Base-by-base conservation (phyloP, 2,888 invertebrate species). In the Apamea crenata region DNA sequence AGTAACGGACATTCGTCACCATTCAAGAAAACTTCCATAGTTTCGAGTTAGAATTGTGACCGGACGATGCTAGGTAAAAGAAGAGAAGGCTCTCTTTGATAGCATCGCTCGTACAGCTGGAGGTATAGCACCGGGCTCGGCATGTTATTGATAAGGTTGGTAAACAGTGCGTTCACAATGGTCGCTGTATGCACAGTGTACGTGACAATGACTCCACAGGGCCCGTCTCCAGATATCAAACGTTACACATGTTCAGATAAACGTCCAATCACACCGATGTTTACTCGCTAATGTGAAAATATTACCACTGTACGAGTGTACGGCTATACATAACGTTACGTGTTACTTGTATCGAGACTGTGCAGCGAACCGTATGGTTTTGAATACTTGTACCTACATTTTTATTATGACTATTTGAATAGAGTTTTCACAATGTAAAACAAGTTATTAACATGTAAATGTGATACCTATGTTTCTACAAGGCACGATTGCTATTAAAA, bases 81-180 rank as follows among this genome's bases (percentile, higher is more conserved):
- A 56, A 65, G 32, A 25, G 25, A 40, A 63, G 6, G 29, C 18
- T 67, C 32, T 47, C 32, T 87, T 78, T 44, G 78, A 68, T 67
- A 77, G 77, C 74, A 66, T 83, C 44, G 79, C 79, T 86, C 56
- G 53, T 85, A 70, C 90, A 92, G 91, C 94, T 90, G 65, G 14
- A 69, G 81, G 87, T 94, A 83, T 77, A 81, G 29, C 65, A 80
- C 88, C n/a, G 67, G 76, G 85, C 65, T 74, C 76, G 32, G 56
- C 82, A 75, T 95, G 95, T 96, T 96, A 95, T 96, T 96, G 96
- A 96, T 96, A 96, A 96, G 94, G 94, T 91, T 90, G 85, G 95
- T 95, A 96, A 96, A 96, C 95, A 96, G 88, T 82, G 89, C 88
- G 90, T 91, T 89, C 90, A 93, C 94, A 95, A 94, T 94, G 93